Base-by-base conservation (phyloP, 1,140 invertebrate species). In the Anadara kagoshimensis region DNA sequence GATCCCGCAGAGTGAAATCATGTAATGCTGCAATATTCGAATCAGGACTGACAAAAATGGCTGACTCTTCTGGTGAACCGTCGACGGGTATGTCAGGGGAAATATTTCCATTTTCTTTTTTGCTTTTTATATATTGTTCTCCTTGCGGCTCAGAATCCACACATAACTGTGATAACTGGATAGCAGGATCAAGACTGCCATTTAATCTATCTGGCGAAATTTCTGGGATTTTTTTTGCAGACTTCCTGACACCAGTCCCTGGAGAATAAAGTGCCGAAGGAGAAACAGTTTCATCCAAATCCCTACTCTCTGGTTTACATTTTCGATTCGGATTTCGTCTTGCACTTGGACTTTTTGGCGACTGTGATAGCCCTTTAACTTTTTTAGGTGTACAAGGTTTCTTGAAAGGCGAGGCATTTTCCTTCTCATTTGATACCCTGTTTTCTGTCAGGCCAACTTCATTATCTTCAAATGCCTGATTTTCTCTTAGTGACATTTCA, bases 181-280 rank as follows among this genome's bases (percentile, higher is more conserved):
- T 54, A 43, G 61, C 67, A n/a, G 79, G 79, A 53, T 75, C 75
- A 4, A 80, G 56, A 62, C 78, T 80, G 14, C 69, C 72, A 73
- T 80, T 80, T 22, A 78, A 43, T 29, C 1, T 36, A 12, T 53
- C 44, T 53, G 36, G 51, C 41, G 20, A 22, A 51, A 51, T 16
- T 18, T 16, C 1, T 51, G 49, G 16, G 2, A 51, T 51, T 51
- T 51, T 51, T 51, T 10, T 51, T 51, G 49, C 12, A 14, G 18
- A 1, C 24, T n/a, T 24, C n/a, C 1, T 22, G 59, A 44, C 43
- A 22, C 41, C 20, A 8, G 59, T 0, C 41, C 36, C 24, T 43
- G 59, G n/a, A 22, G 45, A 22, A 43, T 14, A 44, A 18, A 26
- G 26, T 26, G 45, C 20, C 54, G 62, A 49, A 45, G 73, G 67